A percentile compares a stretch with the other conserved stretches of the same genome.
phyloP scores from a whole-genome alignment of 2,797 vertebrate species.

The Pseudotriccus pelzelni region DNA sequence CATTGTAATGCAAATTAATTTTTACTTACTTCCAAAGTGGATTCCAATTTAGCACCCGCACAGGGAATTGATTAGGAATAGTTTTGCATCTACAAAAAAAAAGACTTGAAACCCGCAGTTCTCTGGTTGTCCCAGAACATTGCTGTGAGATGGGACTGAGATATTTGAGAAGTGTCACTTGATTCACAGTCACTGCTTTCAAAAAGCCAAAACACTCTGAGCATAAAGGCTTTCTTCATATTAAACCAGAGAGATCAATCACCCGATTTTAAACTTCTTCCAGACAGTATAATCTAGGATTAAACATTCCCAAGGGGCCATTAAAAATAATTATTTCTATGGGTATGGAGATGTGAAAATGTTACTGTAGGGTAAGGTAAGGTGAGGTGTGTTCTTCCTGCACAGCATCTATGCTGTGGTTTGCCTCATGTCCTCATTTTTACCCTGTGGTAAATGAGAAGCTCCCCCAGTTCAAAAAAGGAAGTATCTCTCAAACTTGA shows the following conservation, averaged over 20 bases:
- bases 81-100: neutral
- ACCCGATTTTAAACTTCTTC: neutral
- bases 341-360: neutral
- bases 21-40: neutral
- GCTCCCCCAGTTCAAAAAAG: neutral
- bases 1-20: slow-evolving; percentile 39
- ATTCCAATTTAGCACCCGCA: neutral
- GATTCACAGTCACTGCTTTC: neutral
- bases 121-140: neutral
- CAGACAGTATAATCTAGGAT: neutral
- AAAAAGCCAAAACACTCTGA: neutral
- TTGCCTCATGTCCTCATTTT: neutral
- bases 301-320: neutral
- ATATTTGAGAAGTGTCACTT: neutral
- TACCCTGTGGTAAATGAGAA: neutral
- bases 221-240: neutral
- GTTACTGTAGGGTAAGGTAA: neutral
- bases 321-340: slow-evolving; percentile 10
- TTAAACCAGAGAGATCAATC: neutral
- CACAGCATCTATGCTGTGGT: neutral
- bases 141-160: neutral
- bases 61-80: neutral
- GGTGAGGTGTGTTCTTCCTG: neutral
- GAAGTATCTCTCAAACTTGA: neutral
- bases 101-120: neutral